A percentile compares a stretch with the other conserved stretches of the same genome.
These are phyloP conservation scores for Thrips palmi DNA, from an alignment of 1,140 invertebrate genomes.

Conservation along the genomic window DNA sequence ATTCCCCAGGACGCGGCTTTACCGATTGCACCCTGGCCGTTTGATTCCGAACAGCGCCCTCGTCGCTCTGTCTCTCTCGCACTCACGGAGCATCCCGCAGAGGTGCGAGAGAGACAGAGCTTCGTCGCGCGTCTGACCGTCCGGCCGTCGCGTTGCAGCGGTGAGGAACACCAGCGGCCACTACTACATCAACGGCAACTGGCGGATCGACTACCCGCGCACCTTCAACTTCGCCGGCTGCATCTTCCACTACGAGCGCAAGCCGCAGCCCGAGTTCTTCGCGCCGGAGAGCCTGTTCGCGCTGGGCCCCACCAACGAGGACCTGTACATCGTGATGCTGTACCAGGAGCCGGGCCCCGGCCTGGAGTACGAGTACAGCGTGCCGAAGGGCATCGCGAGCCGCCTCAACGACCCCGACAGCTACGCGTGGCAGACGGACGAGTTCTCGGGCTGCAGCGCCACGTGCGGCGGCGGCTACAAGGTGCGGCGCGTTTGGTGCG, in stretches of 20 bases:
- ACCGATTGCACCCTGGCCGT: background rate
- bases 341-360: constrained; percentile 74
- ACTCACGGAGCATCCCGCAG: no score
- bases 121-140: no score
- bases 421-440: constrained; percentile 62
- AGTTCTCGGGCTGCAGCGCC: constrained; percentile 60
- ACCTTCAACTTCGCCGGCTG: constrained; percentile 60
- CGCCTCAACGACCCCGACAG: constrained; percentile 38
- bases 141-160: constrained; percentile 34
- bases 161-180: constrained; percentile 61
- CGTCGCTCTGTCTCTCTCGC: no score
- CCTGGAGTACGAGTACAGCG: constrained; percentile 79
- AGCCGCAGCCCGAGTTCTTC: constrained; percentile 54
- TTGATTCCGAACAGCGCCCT: no score
- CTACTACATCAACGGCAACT: constrained; percentile 88
- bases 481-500: constrained; percentile 50
- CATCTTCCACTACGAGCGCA: constrained; percentile 72
- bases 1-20: no score
- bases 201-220: constrained; percentile 75
- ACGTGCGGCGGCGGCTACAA: constrained; percentile 74
- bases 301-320: constrained; percentile 70
- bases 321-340: constrained; percentile 71
- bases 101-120: no score
- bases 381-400: constrained; percentile 50
- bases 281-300: constrained; percentile 66